Conservation (phyloP, 2,888 invertebrate species). For the Conus canariensis region DNA sequence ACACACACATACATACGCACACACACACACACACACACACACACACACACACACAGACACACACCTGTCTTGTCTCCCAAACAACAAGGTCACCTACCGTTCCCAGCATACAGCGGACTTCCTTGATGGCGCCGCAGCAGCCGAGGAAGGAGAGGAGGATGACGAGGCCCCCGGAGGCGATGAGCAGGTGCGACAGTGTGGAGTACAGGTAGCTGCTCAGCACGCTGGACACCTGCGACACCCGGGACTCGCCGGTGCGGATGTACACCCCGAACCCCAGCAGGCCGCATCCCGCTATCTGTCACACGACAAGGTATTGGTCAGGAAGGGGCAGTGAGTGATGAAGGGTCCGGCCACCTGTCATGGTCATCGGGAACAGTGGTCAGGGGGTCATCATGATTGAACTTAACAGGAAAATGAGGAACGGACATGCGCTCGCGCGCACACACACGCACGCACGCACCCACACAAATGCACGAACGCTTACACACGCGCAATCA, state of each 20-base stretch:
- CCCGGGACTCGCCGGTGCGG: constrained; percentile 89
- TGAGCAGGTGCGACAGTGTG: constrained; percentile 90
- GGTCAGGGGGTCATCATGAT: neutral
- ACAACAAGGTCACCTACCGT: constrained; percentile 82
- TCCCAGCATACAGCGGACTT: constrained; percentile 95
- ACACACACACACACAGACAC: neutral
- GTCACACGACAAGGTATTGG: constrained; percentile 34
- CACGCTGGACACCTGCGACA: constrained; percentile 86
- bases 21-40: neutral
- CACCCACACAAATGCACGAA: too few species aligned
- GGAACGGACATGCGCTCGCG: too few species aligned
- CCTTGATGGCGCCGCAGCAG: constrained; percentile 96
- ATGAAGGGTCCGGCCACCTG: neutral
- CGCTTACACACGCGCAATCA: too few species aligned
- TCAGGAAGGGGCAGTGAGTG: too few species aligned
- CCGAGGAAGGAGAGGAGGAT: constrained; percentile 93
- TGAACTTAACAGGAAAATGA: too few species aligned
- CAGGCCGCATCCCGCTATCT: constrained; percentile 77
- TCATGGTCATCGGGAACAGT: neutral
- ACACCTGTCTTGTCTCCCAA: neutral
- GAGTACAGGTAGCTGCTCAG: constrained; percentile 90
- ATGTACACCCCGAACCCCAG: constrained; percentile 92
- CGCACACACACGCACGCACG: too few species aligned
- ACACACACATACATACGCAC: neutral
- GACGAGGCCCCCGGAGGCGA: constrained; percentile 89